Evolutionary conservation across 2,888 invertebrate species (phyloP), one percentile per base, ranked within the genome.

Genomic region (Pammene fasciana): DNA sequence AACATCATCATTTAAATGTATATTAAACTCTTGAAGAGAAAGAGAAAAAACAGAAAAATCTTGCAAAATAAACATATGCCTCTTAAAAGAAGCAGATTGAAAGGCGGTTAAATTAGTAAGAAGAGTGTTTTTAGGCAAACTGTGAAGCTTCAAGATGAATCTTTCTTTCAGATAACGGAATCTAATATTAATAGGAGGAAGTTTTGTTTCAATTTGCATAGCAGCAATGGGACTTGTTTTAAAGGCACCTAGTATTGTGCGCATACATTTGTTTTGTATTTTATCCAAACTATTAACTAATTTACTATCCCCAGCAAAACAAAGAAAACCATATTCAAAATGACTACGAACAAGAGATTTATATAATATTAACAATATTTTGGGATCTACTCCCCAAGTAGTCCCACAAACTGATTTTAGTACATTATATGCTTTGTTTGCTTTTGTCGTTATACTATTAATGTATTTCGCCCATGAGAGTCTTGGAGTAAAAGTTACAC

Each of bases 191-290:
- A 54, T 36, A 0, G 54, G 54, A 13, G 54, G 54, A 8, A 54
- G 36, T 13, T 54, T 54, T 6, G n/a, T 10, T 36, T 54, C 54
- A 36, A 54, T 36, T 54, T 54, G 54, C 54, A 54, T 36, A 36
- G 34, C 54, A 54, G n/a, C 36, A n/a, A 54, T 54, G n/a, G 54
- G 54, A 8, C 36, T 36, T 8, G n/a, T 54, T 54, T 54, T 36
- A n/a, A 54, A 54, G 34, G 34, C 54, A n/a, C 54, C 36, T 7
- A 36, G 34, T 36, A 36, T 54, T 36, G n/a, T 13, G 34, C 54
- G 54, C 54, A 54, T 54, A 54, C 54, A 54, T n/a, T 54, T 54
- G 2, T 54, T 54, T 54, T 54, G 54, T 36, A 54, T 54, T 36
- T 54, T 54, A n/a, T 54, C 54, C 13, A 54, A 14, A 36, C 13